These are phyloP conservation scores for Mirounga angustirostris DNA, from an alignment of 2,113 vertebrate genomes.

Conservation along the genomic window DNA sequence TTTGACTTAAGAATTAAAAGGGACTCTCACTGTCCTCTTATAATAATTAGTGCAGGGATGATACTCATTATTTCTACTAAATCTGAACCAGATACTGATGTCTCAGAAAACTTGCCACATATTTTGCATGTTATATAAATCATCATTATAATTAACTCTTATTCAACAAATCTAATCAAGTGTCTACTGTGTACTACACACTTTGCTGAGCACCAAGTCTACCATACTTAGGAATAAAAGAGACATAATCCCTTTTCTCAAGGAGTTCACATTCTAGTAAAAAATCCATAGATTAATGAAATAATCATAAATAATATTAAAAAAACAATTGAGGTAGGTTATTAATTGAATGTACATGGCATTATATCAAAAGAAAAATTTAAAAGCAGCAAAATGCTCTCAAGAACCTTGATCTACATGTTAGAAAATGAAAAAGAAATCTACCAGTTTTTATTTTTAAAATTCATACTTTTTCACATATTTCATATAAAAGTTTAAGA, in stretches of 20 bases:
- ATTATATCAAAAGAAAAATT: background rate
- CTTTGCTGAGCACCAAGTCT: background rate
- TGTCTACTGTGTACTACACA: background rate
- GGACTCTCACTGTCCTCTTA: background rate
- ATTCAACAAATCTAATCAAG: background rate
- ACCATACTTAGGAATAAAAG: background rate
- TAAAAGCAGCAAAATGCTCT: background rate
- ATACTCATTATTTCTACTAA: background rate
- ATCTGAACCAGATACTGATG: background rate
- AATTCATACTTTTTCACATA: background rate
- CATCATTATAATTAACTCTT: background rate
- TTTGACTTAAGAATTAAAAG: conserved; percentile 41
- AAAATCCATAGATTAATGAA: background rate
- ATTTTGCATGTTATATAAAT: background rate
- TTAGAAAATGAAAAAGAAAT: background rate
- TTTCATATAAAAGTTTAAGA: background rate
- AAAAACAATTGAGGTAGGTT: background rate
- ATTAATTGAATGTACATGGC: background rate
- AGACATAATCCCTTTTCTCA: background rate
- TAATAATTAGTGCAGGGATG: background rate
- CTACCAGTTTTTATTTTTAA: background rate
- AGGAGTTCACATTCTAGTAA: background rate
- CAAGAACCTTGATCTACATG: background rate
- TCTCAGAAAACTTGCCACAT: background rate
- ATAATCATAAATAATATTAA: background rate